Base-by-base conservation (phyloP, 2,888 invertebrate species). In the Gastracanthus pulcherrimus region DNA sequence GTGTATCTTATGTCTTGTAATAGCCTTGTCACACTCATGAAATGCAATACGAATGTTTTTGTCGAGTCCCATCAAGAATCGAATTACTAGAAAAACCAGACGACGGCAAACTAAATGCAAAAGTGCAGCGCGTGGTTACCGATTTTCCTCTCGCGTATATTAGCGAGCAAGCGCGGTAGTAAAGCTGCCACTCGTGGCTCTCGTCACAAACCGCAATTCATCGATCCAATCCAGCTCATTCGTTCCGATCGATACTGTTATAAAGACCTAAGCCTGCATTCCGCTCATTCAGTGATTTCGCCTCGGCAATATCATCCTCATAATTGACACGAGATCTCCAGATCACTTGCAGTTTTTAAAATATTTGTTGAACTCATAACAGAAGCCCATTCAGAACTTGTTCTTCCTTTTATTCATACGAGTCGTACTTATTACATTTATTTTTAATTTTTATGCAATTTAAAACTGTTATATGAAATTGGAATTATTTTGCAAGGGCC, bases 41-140 rank as follows among this genome's bases (percentile, higher is more conserved):
- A 72, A 78, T 23, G 16, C 41, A 58, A 78, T 71, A 67, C 48
- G 11, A 16, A 6, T 67, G 79, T 80, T 80, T 78, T 80, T 74
- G 74, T 36, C 58, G 23, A 41, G 72, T 13, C 23, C 64, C 34
- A 34, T 36, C 11, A 26, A 29, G 41, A 29, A 34, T 74, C 45
- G 74, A 4, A 67, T 79, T 66, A 72, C 66, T 11, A 29, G 11
- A 66, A 36, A 41, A 36, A n/a, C 31, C 19, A 36, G 31, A 7
- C 7, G 23, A 29, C 34, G 36, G 48, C 34, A 19, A 76, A 41
- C 64, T 23, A 55, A 66, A 76, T 66, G 67, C 76, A 76, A 76
- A 66, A 70, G 70, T 48, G 51, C 51, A 26, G 62, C 60, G 31
- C 62, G 34, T 5, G 36, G 36, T 67, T 34, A 34, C 60, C 48